Conservation (phyloP, 2,888 invertebrate species). For the Drosophila ochracea region DNA sequence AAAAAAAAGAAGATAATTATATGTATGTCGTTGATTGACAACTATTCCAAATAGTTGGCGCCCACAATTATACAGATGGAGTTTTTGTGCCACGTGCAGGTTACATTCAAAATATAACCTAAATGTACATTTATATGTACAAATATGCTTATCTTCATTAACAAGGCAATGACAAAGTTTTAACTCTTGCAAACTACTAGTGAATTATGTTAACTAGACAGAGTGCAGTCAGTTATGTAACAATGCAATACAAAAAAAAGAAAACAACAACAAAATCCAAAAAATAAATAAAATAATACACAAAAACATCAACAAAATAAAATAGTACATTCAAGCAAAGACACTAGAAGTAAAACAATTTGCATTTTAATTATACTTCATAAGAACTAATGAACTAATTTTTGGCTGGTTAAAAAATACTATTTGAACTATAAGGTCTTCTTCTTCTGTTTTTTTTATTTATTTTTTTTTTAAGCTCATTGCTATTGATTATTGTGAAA, state of each 20-base stretch:
- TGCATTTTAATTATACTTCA: not conserved
- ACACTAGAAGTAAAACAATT: not conserved
- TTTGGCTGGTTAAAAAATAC: not conserved
- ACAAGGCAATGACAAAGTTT: slow-evolving; percentile 8
- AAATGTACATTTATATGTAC: slow-evolving; percentile 2
- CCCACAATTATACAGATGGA: slow-evolving; percentile 33
- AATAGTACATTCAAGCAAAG: slow-evolving; percentile 1
- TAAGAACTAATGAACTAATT: not conserved
- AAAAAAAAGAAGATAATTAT: slow-evolving; percentile 3
- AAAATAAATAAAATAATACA: too few species aligned
- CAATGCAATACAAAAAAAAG: not conserved
- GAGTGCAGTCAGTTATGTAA: not conserved
- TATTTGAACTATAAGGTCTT: not conserved
- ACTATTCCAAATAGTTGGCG: slow-evolving; percentile 55
- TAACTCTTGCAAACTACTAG: not conserved
- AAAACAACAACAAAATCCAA: too few species aligned
- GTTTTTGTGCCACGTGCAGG: slow-evolving; percentile 37
- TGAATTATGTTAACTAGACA: slow-evolving; percentile 2
- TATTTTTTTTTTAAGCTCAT: not conserved
- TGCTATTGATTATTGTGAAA: not conserved
- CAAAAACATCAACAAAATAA: not conserved
- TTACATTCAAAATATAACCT: slow-evolving; percentile 14
- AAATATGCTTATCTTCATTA: slow-evolving; percentile 1
- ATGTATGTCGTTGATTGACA: slow-evolving; percentile 26
- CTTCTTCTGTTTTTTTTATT: not conserved